A percentile compares a stretch with the other conserved stretches of the same genome.
These are phyloP conservation scores for Morbakka virulenta DNA, from an alignment of 30 jellyfish, hydroid and myxozoan species.

Conservation along the genomic window DNA sequence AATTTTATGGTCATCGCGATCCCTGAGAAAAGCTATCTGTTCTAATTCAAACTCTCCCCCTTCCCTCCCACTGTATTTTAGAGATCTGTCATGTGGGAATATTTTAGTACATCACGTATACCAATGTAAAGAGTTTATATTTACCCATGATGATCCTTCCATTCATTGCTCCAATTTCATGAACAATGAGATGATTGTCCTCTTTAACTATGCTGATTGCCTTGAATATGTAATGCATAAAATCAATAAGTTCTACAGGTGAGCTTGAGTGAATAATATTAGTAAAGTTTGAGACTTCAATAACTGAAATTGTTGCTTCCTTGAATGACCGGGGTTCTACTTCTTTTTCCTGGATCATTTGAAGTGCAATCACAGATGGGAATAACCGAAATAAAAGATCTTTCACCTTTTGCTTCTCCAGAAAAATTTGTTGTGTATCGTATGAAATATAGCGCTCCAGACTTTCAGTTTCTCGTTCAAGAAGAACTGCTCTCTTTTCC, in stretches of 20 bases:
- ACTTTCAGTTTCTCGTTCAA: constrained; percentile 82
- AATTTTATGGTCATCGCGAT: too few relatives aligned
- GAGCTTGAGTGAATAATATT: constrained; percentile 12
- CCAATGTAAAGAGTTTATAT: too few relatives aligned
- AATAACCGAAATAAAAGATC: constrained; percentile 58
- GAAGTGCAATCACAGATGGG: constrained; percentile 22
- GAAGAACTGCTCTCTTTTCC: constrained; percentile 68
- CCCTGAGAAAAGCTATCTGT: too few relatives aligned
- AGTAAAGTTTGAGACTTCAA: constrained; percentile 48
- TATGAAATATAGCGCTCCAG: constrained; percentile 71
- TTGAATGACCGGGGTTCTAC: constrained; percentile 27
- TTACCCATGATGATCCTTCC: constrained; percentile 37
- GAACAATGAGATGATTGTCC: constrained; percentile 8
- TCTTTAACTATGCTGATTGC: constrained; percentile 36
- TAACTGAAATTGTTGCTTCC: constrained; percentile 40
- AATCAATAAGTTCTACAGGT: constrained; percentile 50
- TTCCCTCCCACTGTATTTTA: too few relatives aligned
- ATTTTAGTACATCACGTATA: too few relatives aligned
- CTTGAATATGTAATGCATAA: constrained; percentile 55
- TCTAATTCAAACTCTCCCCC: too few relatives aligned
- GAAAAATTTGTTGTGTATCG: constrained; percentile 63
- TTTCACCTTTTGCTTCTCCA: constrained; percentile 56
- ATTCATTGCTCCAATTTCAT: constrained; percentile 28
- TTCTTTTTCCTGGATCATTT: constrained; percentile 8
- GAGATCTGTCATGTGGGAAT: too few relatives aligned